phyloP scores from a whole-genome alignment of 2,113 vertebrate genomes.

The Misgurnus anguillicaudatus region DNA sequence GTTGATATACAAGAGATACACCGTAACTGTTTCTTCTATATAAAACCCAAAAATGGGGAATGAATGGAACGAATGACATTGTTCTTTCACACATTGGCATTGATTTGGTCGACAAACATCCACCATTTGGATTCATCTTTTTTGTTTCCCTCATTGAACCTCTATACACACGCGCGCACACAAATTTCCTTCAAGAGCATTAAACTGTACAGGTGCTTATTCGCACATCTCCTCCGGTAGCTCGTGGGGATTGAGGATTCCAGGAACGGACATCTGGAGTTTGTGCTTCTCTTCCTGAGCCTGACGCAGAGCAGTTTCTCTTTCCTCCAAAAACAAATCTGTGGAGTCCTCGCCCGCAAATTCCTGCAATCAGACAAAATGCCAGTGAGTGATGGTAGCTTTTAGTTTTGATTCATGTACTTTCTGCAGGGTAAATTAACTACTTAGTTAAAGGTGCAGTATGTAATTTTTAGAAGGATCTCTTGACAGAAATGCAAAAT shows the following conservation, averaged over 20 bases:
- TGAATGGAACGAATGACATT: slow-evolving; percentile 58
- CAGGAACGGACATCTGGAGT: slow-evolving; percentile 95
- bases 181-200: slow-evolving; percentile 23
- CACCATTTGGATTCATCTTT: slow-evolving; percentile 69
- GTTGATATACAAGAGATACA: slow-evolving; percentile 72
- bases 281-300: slow-evolving; percentile 98
- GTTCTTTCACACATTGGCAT: slow-evolving; percentile 95
- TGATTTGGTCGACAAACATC: slow-evolving; percentile 93
- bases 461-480: too few relatives aligned
- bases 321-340: slow-evolving; percentile 94
- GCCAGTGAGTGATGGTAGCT: too few relatives aligned
- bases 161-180: slow-evolving; percentile 30
- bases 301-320: slow-evolving; percentile 89
- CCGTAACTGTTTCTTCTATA: slow-evolving; percentile 88
- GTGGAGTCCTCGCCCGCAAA: slow-evolving; percentile 96
- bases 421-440: too few relatives aligned
- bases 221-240: slow-evolving; percentile 98
- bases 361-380: slow-evolving; percentile 73
- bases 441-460: too few relatives aligned
- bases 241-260: slow-evolving; percentile 97
- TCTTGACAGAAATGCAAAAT: too few relatives aligned
- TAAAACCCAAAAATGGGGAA: slow-evolving; percentile 75
- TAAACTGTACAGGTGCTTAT: slow-evolving; percentile 66
- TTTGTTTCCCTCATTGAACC: slow-evolving; percentile 35
- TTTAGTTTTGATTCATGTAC: too few relatives aligned